Evolutionary conservation across 2,113 vertebrate species (phyloP), one percentile per base, ranked within the genome.

Genomic region (Actinemys pallida): DNA sequence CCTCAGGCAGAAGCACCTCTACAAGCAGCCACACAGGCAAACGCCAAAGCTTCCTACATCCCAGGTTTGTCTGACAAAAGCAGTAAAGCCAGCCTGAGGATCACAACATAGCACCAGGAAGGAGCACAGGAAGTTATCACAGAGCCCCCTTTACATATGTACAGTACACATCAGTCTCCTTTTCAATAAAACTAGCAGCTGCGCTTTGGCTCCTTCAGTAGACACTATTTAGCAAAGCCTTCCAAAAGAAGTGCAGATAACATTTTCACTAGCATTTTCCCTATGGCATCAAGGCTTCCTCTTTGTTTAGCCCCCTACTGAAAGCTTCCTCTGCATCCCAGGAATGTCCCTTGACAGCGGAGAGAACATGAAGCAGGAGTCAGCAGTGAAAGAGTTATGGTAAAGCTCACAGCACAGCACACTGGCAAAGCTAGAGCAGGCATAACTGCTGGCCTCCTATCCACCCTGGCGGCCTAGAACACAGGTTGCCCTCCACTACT

Each of bases 1-100:
- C 95, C 88, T 82, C 59, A 17, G n/a, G 95, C 95, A 88, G 59
- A 19, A 86, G 4, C 7, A 0, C 90, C 86, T 49, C 8, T 1
- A 1, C 12, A 4, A n/a, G 88, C 90, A 91, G 93, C 93, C 78
- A 0, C 87, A 62, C 89, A 81, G 86, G 42, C 50, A 86, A 92
- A 86, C 94, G 93, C 95, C 45, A 91, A 81, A 85, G 92, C 90
- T 92, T 82, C 91, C 80, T 87, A 81, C 72, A 75, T 17, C 91
- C 82, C 83, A 12, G 65, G 3, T 87, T 81, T 72, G 57, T 1
- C 86, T 54, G 69, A 90, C 19, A 89, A 65, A 94, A 87, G 84
- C 90, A 85, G 12, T 0, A 65, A 12, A 1, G 0, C 8, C 89
- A 62, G 79, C 57, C 86, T 1, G 79, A 14, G 72, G 19, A 31